Percentiles rank a stretch among this genome's conserved stretches.
phyloP scores from a whole-genome alignment of 2,888 invertebrate genomes.

The Elegia similella region DNA sequence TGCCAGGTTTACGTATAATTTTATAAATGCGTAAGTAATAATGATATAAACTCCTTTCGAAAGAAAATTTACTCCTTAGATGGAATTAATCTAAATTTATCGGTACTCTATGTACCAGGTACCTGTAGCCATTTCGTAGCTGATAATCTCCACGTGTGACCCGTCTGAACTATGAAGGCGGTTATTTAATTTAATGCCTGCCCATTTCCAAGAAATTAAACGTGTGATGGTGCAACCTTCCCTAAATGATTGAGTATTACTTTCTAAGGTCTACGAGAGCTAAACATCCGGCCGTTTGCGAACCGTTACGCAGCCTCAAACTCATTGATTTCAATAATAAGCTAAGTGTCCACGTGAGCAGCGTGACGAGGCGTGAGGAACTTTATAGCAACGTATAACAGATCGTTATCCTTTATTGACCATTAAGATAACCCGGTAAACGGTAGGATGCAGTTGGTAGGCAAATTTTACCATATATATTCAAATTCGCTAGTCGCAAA shows the following conservation, averaged over 20 bases:
- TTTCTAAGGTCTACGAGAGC: slow-evolving; percentile 65
- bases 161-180: background rate
- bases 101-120: background rate
- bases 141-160: slow-evolving; percentile 6
- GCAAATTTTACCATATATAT: slow-evolving; percentile 11
- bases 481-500: slow-evolving; percentile 1
- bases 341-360: slow-evolving; percentile 2
- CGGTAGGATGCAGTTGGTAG: slow-evolving; percentile 9
- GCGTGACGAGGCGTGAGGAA: background rate
- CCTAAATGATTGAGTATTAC: slow-evolving; percentile 37
- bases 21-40: no score
- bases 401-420: slow-evolving; percentile 10
- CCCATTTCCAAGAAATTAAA: slow-evolving; percentile 11
- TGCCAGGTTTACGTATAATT: no score
- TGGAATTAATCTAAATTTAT: background rate
- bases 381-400: slow-evolving; percentile 1
- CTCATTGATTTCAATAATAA: slow-evolving; percentile 29
- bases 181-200: slow-evolving; percentile 13
- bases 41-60: background rate
- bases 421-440: slow-evolving; percentile 8
- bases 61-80: background rate
- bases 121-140: background rate
- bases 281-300: slow-evolving; percentile 65
- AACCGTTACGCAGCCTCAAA: slow-evolving; percentile 36
- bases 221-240: background rate